Percentiles rank a stretch among this genome's conserved stretches.
Conservation (phyloP, 2,797 vertebrate genomes). For the Poecilia gillii region DNA sequence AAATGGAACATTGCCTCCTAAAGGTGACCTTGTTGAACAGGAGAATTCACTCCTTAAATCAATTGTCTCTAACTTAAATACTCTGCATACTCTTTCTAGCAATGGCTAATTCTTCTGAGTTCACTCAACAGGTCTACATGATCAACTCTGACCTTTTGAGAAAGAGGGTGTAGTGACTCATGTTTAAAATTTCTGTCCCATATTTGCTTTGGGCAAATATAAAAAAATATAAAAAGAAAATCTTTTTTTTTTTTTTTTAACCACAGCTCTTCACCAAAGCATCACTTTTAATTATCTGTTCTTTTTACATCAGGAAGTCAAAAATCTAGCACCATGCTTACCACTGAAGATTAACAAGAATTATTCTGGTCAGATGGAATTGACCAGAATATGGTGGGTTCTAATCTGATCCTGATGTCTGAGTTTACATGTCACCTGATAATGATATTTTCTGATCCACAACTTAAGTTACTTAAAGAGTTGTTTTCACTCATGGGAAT, state of each 20-base stretch:
- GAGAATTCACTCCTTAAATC: not conserved
- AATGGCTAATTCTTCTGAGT: not conserved
- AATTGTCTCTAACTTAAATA: not conserved
- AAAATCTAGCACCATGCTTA: not conserved
- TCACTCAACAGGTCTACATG: constrained; percentile 1
- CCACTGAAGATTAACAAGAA: not conserved
- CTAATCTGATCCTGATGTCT: not conserved
- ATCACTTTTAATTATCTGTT: not conserved
- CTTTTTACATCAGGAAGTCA: too few relatives aligned
- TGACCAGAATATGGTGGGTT: not conserved
- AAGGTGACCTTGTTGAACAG: not conserved
- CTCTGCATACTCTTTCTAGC: not conserved
- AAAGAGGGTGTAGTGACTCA: not conserved
- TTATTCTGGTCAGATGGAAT: not conserved
- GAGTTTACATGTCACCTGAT: not conserved
- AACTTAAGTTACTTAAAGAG: not conserved
- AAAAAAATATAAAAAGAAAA: not conserved
- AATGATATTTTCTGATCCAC: not conserved
- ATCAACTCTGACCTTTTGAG: not conserved
- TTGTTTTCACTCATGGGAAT: not conserved
- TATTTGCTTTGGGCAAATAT: not conserved
- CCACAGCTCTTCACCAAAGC: not conserved
- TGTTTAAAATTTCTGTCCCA: not conserved
- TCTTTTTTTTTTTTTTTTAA: not conserved
- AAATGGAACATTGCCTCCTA: not conserved